These are phyloP conservation scores for Arctia plantaginis DNA, from an alignment of 2,888 invertebrate genomes.

Conservation along the genomic window DNA sequence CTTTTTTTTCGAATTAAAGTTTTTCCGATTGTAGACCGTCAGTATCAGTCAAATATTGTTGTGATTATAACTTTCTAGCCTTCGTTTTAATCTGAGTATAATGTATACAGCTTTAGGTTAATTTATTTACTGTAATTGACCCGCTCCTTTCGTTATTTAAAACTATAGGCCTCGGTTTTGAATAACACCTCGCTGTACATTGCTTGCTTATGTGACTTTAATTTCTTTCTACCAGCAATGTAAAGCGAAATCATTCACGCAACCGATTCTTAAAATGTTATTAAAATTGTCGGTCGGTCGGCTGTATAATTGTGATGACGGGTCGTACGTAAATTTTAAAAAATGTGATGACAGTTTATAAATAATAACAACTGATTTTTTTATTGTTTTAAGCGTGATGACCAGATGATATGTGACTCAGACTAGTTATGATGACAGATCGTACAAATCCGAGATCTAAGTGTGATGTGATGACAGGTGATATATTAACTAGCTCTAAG, in stretches of 20 bases:
- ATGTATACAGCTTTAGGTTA: conserved; percentile 36
- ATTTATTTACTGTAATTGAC: conserved; percentile 31
- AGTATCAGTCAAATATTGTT: background rate
- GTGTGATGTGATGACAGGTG: background rate
- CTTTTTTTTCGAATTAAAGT: too few species aligned
- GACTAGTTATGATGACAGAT: background rate
- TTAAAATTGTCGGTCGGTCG: background rate
- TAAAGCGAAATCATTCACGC: conserved; percentile 8
- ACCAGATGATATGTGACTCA: background rate
- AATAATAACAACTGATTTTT: background rate
- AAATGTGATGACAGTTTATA: background rate
- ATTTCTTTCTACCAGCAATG: conserved; percentile 6
- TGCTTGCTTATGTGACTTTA: background rate
- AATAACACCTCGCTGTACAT: conserved; percentile 4
- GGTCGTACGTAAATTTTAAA: background rate
- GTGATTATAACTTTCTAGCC: background rate
- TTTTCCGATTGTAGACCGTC: background rate
- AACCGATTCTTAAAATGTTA: background rate
- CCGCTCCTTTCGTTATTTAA: background rate
- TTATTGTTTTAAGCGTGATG: background rate
- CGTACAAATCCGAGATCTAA: background rate
- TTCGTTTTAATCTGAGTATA: conserved; percentile 12
- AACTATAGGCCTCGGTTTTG: background rate
- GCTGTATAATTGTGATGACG: conserved; percentile 13
- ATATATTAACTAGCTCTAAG: background rate